Evolutionary conservation across 2,113 vertebrate species (phyloP).

Genomic region (Carollia perspicillata): DNA sequence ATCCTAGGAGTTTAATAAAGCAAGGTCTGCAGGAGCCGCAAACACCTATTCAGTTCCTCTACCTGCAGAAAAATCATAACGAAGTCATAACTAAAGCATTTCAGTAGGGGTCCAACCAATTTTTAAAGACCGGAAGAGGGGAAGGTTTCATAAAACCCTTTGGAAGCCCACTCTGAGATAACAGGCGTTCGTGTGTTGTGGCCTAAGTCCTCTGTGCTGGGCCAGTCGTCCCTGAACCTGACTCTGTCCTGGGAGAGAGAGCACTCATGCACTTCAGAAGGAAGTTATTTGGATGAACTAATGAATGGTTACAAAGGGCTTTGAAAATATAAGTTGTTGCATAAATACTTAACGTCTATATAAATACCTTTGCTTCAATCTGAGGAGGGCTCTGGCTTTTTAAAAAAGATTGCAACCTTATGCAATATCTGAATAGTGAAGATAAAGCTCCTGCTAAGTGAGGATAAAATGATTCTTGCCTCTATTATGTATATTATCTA

Average conservation of each 20-base stretch:
- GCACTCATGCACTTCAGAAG: not conserved
- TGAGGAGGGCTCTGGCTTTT: slow-evolving; percentile 34
- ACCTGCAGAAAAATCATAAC: not conserved
- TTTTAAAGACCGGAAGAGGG: slow-evolving; percentile 40
- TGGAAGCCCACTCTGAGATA: not conserved
- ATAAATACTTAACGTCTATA: slow-evolving; percentile 69
- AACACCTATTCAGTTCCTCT: slow-evolving; percentile 9
- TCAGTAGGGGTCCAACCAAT: not conserved
- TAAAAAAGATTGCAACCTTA: slow-evolving; percentile 59
- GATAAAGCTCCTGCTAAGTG: slow-evolving; percentile 51
- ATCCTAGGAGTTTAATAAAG: not conserved
- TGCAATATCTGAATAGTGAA: slow-evolving; percentile 36
- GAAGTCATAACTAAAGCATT: slow-evolving; percentile 30
- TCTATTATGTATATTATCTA: slow-evolving; percentile 64
- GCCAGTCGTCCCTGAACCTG: slow-evolving; percentile 1
- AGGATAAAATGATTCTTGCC: slow-evolving; percentile 51
- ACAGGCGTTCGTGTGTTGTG: not conserved
- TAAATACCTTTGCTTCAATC: slow-evolving; percentile 59
- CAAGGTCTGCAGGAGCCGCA: not conserved
- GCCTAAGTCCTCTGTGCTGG: not conserved
- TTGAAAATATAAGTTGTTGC: slow-evolving; percentile 61
- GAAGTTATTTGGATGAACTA: slow-evolving; percentile 67
- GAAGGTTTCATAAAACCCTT: not conserved
- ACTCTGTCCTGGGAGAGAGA: slow-evolving; percentile 51
- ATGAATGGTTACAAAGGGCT: slow-evolving; percentile 56